These are phyloP conservation scores for Papilio polytes DNA, from an alignment of 1,140 invertebrate genomes.

Conservation along the genomic window DNA sequence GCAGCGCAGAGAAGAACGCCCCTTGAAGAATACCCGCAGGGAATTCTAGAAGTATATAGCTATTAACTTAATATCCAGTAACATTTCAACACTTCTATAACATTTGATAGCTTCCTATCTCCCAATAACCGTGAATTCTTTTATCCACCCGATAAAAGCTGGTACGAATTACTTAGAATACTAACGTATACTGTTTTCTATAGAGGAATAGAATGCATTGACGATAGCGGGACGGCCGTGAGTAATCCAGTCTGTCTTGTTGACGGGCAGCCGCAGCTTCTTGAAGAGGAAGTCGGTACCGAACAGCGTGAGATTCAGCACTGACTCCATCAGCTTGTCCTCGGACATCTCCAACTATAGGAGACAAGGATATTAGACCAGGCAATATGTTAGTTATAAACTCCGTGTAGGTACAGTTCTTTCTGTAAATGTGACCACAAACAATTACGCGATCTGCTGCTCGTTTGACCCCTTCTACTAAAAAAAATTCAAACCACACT, in stretches of 20 bases:
- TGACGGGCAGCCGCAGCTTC: slow-evolving; percentile 90
- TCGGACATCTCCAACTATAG: slow-evolving; percentile 87
- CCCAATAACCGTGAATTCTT: no score
- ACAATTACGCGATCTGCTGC: no score
- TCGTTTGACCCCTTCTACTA: no score
- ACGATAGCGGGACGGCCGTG: slow-evolving; percentile 91
- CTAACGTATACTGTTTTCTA: slow-evolving; percentile 94
- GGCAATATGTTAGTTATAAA: no score
- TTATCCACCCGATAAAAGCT: no score
- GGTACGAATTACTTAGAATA: slow-evolving; percentile 43
- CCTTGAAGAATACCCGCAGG: slow-evolving; percentile 96
- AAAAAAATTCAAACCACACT: no score
- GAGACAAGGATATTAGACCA: neutral
- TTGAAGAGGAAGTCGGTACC: slow-evolving; percentile 91
- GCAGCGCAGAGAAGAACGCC: slow-evolving; percentile 92
- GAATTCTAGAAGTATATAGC: slow-evolving; percentile 85
- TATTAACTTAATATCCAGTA: neutral
- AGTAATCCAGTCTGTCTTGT: slow-evolving; percentile 93
- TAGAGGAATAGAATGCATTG: slow-evolving; percentile 93
- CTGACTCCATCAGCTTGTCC: slow-evolving; percentile 89
- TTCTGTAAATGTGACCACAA: no score
- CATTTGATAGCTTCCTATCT: no score
- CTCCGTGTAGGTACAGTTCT: no score
- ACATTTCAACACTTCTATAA: neutral
- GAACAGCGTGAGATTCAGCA: slow-evolving; percentile 90